These are phyloP conservation scores for Podotricha telesiphe DNA, from an alignment of 2,888 invertebrate species.

Conservation along the genomic window DNA sequence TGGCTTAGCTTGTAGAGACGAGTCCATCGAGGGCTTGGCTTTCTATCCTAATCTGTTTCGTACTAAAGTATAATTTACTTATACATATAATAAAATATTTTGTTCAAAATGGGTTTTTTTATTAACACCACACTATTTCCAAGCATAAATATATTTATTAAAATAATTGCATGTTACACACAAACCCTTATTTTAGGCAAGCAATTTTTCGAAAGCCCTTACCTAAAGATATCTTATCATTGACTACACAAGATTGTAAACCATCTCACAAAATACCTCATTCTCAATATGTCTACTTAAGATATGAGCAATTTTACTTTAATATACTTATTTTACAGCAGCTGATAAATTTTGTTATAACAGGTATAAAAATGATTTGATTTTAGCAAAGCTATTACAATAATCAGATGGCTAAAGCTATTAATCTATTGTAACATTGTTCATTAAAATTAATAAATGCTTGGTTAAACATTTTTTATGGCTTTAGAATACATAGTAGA, in stretches of 20 bases:
- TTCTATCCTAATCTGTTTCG: conserved; percentile 97
- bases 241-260: conserved; percentile 54
- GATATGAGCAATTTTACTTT: conserved; percentile 35
- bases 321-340: conserved; percentile 1
- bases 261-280: conserved; percentile 67
- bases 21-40: conserved; percentile 95
- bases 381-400: neutral
- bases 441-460: neutral
- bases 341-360: neutral
- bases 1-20: conserved; percentile 96
- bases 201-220: conserved; percentile 44
- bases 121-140: conserved; percentile 31
- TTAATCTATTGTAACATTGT: neutral
- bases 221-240: conserved; percentile 37
- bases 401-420: neutral
- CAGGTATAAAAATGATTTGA: neutral
- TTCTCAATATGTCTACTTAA: conserved; percentile 48
- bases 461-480: neutral
- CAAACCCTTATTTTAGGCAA: conserved; percentile 49
- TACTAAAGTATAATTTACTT: conserved; percentile 58
- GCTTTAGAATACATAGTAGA: neutral
- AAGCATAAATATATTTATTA: conserved; percentile 65
- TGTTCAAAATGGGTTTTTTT: conserved; percentile 36
- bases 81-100: conserved; percentile 50
- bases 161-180: conserved; percentile 59